Evolutionary conservation across 2,113 vertebrate species (phyloP).

Genomic region (Periophthalmus modestus): DNA sequence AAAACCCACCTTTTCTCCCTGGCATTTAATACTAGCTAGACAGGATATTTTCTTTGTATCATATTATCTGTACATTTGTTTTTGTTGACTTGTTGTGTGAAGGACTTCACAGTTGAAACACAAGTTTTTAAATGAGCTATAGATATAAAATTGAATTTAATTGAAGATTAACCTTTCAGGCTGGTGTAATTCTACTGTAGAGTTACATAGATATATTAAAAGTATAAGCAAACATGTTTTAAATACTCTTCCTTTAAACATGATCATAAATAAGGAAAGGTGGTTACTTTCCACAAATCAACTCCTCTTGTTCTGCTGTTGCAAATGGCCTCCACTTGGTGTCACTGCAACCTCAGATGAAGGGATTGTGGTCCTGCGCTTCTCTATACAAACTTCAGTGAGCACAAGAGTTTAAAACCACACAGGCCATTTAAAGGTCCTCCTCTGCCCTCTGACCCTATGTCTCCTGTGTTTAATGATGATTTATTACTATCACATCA

Average conservation of each 20-base stretch:
- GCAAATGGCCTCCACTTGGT: slow-evolving; percentile 57
- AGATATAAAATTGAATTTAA: no score
- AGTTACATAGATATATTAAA: not conserved
- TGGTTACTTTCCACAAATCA: not conserved
- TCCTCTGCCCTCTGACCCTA: slow-evolving; percentile 39
- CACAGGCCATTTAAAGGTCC: slow-evolving; percentile 2
- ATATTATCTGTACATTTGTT: no score
- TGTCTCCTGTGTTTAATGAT: slow-evolving; percentile 39
- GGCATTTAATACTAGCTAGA: no score
- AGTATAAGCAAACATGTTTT: not conserved
- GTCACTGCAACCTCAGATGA: slow-evolving; percentile 45
- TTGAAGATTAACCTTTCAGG: no score
- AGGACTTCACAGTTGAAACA: no score
- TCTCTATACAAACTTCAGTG: slow-evolving; percentile 5
- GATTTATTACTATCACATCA: not conserved
- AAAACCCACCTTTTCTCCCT: no score
- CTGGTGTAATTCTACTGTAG: not conserved
- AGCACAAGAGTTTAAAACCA: not conserved
- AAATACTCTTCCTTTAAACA: not conserved
- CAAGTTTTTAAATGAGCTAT: no score
- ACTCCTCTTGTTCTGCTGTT: not conserved
- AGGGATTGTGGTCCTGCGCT: not conserved
- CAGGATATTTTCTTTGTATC: no score
- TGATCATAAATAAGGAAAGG: not conserved
- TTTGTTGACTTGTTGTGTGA: no score